A percentile compares a stretch with the other conserved stretches of the same genome.
Evolutionary conservation across 2,113 vertebrate genomes (phyloP).

Genomic region (Maccullochella peelii): DNA sequence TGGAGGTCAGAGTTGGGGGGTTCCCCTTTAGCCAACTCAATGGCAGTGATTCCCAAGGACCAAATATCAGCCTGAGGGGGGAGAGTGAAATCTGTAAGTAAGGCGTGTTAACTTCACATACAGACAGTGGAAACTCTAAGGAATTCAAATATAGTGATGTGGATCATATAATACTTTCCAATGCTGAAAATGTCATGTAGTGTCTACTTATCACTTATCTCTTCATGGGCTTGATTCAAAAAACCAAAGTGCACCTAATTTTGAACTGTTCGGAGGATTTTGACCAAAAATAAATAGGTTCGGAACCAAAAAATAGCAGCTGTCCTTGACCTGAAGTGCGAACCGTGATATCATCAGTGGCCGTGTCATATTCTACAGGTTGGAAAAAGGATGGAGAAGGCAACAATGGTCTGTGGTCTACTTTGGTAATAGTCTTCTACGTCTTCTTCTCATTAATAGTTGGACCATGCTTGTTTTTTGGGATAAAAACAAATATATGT

Average conservation of each 20-base stretch:
- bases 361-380: too few relatives aligned
- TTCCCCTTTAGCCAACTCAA: constrained; percentile 97
- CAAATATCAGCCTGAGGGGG: constrained; percentile 94
- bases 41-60: constrained; percentile 98
- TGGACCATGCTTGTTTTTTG: too few relatives aligned
- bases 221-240: neutral
- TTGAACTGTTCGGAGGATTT: too few relatives aligned
- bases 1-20: constrained; percentile 98
- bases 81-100: constrained; percentile 1
- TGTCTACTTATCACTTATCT: neutral
- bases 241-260: neutral
- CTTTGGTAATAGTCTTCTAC: too few relatives aligned
- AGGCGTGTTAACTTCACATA: neutral
- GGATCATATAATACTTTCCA: neutral
- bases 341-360: too few relatives aligned
- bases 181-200: neutral
- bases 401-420: too few relatives aligned
- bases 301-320: too few relatives aligned
- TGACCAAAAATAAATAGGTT: too few relatives aligned
- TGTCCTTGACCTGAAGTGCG: too few relatives aligned
- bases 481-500: too few relatives aligned
- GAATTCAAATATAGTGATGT: neutral
- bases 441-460: too few relatives aligned
- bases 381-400: too few relatives aligned
- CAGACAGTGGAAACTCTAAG: neutral